Base-by-base conservation (phyloP, 1,140 invertebrate species). In the Hydropsyche tenuis region DNA sequence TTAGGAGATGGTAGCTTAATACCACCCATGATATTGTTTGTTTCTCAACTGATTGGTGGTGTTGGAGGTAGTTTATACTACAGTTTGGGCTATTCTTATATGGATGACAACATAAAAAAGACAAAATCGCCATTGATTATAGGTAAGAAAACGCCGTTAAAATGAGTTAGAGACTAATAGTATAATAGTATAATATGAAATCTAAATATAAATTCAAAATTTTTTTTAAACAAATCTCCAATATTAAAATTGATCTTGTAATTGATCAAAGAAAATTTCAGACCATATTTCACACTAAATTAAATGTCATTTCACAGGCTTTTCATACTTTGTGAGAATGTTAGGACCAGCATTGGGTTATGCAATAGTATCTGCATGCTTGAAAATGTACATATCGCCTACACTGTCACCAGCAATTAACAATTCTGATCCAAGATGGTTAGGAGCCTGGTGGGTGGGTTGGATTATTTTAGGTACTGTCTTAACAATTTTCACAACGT, bases 401-500 rank as follows among this genome's bases (percentile, higher is more conserved):
- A 85, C 86, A 11, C 78, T 92, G 53, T 91, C 88, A 42, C 90
- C 91, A 0, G 88, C 87, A 0, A 91, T 92, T 45, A 86, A 82
- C 6, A 89, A 85, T 30, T 85, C 87, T 77, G 91, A 93, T 84
- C 91, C 90, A 1, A 84, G 90, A 74, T 93, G 91, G 91, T 78
- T 92, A n/a, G 91, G 91, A 1, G 91, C 91, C 14, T 93, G 91
- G 91, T 93, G 91, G 91, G 75, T 93, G 45, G 93, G 93, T 25
- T 93, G 87, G 91, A 86, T 92, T 25, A 86, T 92, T 11, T 83
- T 91, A 69, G 91, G 88, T n/a, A 79, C 86, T 0, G 78, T 90
- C 1, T 82, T 91, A 0, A 85, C 89, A 18, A 68, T 90, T 18
- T 88, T 89, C 25, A 86, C 89, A 0, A 85, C 87, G 4, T 80